Evolutionary conservation across 2,113 vertebrate genomes (phyloP), one percentile per base, ranked within the genome.

Genomic region (Serilophus lunatus): DNA sequence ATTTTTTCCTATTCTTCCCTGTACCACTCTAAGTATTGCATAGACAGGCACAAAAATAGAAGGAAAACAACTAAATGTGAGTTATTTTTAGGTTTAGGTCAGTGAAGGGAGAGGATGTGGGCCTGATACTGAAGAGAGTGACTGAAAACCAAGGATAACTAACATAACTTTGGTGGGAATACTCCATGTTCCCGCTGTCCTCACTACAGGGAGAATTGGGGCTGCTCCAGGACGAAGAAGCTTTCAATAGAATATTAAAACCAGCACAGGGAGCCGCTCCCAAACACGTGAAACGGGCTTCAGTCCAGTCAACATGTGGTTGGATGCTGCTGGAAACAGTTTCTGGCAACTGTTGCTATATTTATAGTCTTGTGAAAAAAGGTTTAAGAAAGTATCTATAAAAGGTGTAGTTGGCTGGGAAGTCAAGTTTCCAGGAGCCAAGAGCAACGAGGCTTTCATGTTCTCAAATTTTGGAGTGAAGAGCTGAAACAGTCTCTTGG

Each of bases 331-430:
- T 97, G 95, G 92, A 91, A 97, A 84, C 8, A 7, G 59, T 97
- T 97, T 94, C 97, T 98, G 98, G 98, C 97, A 98, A 74, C 81
- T 86, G 63, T 40, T 70, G 77, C 88, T 96, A 2, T 97, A 97
- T 97, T 98, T 98, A 97, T 92, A 97, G 93, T 87, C 92, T 92
- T 92, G 92, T 49, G 95, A 96, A 96, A 96, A 96, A 94, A 75
- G 71, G 93, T 92, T 98, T 92, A 97, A 98, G 97, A 98, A 98
- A 98, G 95, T 96, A 97, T 97, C 97, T 97, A 97, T 98, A 98
- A 98, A 98, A 98, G 98, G 97, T 98, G 96, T 95, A 97, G 96
- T 95, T 98, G 98, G 98, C 98, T 95, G 94, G 90, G 95, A 97
- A 97, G 93, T 89, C 81, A 92, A 95, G 87, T 92, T 92, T 94